These are phyloP conservation scores for Seladonia tumulorum DNA, from an alignment of 2,888 invertebrate species.

Conservation along the genomic window DNA sequence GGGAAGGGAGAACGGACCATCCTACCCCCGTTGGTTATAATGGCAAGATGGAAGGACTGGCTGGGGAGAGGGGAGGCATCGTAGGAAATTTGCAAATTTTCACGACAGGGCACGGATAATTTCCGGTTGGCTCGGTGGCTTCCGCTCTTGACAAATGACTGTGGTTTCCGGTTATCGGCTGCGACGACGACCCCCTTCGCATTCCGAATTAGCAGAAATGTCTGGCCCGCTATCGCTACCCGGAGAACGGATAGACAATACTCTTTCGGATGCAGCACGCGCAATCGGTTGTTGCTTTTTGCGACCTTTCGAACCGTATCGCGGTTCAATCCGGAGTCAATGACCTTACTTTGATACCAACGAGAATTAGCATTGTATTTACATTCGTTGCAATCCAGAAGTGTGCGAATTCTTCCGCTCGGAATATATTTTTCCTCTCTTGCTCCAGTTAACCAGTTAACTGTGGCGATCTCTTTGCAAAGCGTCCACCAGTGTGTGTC, in stretches of 20 bases:
- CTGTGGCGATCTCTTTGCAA: too few relatives aligned
- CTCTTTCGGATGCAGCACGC: slow-evolving; percentile 26
- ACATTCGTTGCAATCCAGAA: not conserved
- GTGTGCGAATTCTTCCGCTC: not conserved
- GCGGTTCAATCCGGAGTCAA: not conserved
- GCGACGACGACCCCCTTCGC: slow-evolving; percentile 66
- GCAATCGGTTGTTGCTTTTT: slow-evolving; percentile 18
- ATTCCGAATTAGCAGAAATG: slow-evolving; percentile 67
- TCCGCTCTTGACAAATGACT: slow-evolving; percentile 83
- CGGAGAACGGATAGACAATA: slow-evolving; percentile 35
- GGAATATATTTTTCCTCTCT: too few relatives aligned
- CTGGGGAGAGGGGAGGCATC: slow-evolving; percentile 21
- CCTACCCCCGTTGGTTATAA: slow-evolving; percentile 57
- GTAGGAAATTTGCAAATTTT: slow-evolving; percentile 83
- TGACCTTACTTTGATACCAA: not conserved
- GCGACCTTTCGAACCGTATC: not conserved
- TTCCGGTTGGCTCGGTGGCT: slow-evolving; percentile 82
- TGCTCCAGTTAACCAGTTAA: too few relatives aligned
- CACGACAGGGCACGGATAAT: slow-evolving; percentile 81
- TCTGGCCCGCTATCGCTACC: slow-evolving; percentile 50
- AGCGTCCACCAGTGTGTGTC: too few relatives aligned
- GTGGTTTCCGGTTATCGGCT: slow-evolving; percentile 82
- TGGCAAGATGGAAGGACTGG: slow-evolving; percentile 65
- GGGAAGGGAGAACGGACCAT: slow-evolving; percentile 15
- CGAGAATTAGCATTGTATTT: not conserved